phyloP scores from a whole-genome alignment of 2,888 invertebrate species.

The Phania funesta region DNA sequence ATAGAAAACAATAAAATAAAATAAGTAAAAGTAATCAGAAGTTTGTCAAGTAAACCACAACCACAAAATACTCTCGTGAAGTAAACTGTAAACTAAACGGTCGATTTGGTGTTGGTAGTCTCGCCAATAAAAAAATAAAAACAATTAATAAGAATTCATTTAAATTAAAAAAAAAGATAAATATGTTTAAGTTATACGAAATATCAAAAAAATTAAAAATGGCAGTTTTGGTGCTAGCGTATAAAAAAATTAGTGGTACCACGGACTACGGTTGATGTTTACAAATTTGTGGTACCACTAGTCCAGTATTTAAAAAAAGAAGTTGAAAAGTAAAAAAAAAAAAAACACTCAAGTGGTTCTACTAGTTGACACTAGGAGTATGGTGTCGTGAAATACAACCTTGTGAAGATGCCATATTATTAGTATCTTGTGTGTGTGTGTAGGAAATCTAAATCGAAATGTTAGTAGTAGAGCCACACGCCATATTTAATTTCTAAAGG shows the following conservation, averaged over 20 bases:
- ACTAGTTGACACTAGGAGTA: constrained; percentile 45
- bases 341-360: constrained; percentile 55
- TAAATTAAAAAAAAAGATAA: not conserved
- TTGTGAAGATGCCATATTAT: constrained; percentile 41
- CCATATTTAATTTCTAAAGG: constrained; percentile 77
- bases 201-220: constrained; percentile 25
- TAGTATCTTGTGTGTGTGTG: constrained; percentile 43
- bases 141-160: constrained; percentile 12
- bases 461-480: constrained; percentile 71
- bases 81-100: no score
- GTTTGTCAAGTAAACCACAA: constrained; percentile 64
- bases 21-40: constrained; percentile 65
- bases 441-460: constrained; percentile 52
- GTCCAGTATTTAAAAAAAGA: constrained; percentile 56
- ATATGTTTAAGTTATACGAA: constrained; percentile 25
- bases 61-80: no score
- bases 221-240: constrained; percentile 17
- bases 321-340: constrained; percentile 69
- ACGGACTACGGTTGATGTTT: constrained; percentile 69
- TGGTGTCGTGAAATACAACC: constrained; percentile 44
- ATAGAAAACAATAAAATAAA: constrained; percentile 64
- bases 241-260: constrained; percentile 75
- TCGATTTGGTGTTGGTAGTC: constrained; percentile 54
- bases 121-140: constrained; percentile 28
- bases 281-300: constrained; percentile 74